Percentiles rank a stretch among this genome's conserved stretches.
These are phyloP conservation scores for Odontothrips loti DNA, from an alignment of 2,888 invertebrate species.

Conservation along the genomic window DNA sequence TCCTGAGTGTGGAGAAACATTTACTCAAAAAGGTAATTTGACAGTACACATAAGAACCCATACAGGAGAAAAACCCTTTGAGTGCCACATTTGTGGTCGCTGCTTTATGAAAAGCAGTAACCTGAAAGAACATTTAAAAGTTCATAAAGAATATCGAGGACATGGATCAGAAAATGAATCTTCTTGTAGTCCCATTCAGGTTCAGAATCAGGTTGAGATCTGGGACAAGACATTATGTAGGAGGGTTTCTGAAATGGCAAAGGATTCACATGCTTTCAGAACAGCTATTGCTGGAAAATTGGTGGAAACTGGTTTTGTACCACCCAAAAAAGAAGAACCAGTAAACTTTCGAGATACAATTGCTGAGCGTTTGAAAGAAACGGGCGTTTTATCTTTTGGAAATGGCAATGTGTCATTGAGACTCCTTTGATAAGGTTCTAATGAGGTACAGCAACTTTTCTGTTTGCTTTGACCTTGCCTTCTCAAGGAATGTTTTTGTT, in stretches of 20 bases:
- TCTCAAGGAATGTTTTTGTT: no score
- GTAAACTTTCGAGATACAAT: background rate
- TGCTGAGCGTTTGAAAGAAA: background rate
- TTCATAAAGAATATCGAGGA: background rate
- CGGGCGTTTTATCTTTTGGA: background rate
- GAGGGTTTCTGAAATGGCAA: background rate
- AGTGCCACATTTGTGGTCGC: slow-evolving; percentile 7
- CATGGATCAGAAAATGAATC: background rate
- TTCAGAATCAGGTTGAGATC: no score
- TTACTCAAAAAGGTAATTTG: background rate
- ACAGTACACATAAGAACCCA: background rate
- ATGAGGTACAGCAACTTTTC: background rate
- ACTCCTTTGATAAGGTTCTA: background rate
- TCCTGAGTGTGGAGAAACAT: background rate
- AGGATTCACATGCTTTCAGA: background rate
- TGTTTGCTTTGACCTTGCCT: background rate
- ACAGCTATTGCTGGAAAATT: background rate
- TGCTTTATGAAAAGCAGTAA: slow-evolving; percentile 13
- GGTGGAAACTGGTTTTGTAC: background rate
- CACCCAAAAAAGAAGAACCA: background rate
- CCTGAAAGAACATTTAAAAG: background rate
- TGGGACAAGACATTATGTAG: background rate
- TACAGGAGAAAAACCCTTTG: background rate
- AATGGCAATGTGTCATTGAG: background rate
- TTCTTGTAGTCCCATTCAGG: background rate